Evolutionary conservation across 2,797 vertebrate genomes (phyloP).

Genomic region (Gila robusta): DNA sequence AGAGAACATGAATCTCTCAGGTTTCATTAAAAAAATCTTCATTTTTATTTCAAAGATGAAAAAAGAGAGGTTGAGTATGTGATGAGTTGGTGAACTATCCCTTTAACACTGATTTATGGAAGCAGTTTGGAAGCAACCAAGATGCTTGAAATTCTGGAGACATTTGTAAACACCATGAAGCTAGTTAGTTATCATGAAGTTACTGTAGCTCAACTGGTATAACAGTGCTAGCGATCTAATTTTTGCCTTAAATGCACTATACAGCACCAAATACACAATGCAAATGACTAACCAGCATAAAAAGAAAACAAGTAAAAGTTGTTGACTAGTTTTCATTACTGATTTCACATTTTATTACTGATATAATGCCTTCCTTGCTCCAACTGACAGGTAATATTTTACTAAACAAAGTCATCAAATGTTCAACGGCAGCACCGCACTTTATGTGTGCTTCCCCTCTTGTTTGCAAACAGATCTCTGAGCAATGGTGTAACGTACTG

Average conservation of each 20-base stretch:
- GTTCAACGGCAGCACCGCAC: background rate
- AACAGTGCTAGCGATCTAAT: background rate
- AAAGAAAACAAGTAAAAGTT: background rate
- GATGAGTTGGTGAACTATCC: background rate
- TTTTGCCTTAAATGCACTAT: background rate
- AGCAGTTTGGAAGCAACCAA: background rate
- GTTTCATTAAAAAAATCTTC: background rate
- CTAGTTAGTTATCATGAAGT: background rate
- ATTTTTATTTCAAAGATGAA: background rate
- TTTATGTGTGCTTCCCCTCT: background rate
- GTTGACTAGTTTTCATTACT: background rate
- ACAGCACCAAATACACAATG: background rate
- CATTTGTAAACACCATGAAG: background rate
- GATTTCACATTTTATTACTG: constrained; percentile 20
- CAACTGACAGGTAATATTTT: background rate
- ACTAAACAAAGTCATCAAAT: constrained; percentile 8
- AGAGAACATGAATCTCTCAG: background rate
- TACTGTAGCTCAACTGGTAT: background rate
- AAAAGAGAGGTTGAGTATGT: background rate
- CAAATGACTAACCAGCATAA: background rate
- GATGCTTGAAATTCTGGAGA: background rate
- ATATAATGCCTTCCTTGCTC: background rate
- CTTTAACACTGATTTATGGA: constrained; percentile 6
- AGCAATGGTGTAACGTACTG: constrained; percentile 49
- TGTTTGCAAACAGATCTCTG: constrained; percentile 44